Base-by-base conservation (phyloP, 1,140 invertebrate genomes). In the Lysiphlebus fabarum region DNA sequence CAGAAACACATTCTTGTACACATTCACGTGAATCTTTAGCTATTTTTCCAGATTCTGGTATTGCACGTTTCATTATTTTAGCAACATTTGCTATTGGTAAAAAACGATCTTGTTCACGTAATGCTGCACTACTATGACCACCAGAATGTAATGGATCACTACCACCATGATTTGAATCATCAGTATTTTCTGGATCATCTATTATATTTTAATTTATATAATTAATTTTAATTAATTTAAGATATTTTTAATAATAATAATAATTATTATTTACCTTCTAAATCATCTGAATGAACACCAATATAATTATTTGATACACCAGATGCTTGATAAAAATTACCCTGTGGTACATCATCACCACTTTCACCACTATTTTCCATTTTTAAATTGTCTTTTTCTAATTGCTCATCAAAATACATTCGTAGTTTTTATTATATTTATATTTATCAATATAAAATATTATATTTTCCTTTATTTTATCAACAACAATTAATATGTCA, bases 1-100 rank as follows among this genome's bases (percentile, higher is more conserved):
- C 98, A 0, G 95, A 98, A 41, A 99, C 96, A 82, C 97, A 99
- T 79, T 99, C 98, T 80, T 99, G 98, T 14, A 99, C 93, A 82
- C 96, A 99, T 81, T 99, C 97, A 66, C 98, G 86, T 0, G 97
- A 96, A 83, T 99, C 98, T 84, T 99, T 99, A 1, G 97, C 95
- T 70, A 99, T 97, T 83, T 99, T 99, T 69, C 96, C 97, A 66
- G 91, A 89, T 62, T 93, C 89, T 6, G 97, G 97, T 66, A 99
- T 95, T 6, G 94, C 92, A 73, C 91, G 87, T 79, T 99, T 99
- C 98, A 99, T 99, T 44, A 99, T 98, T 81, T 98, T 91, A 0
- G 95, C 94, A 47, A 99, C 95, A 82, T 99, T 99, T 17, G 97
- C 97, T 66, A 98, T 98, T 2, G 96, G 96, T 47, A 99, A 79